Percentiles rank a stretch among this genome's conserved stretches.
phyloP scores from a whole-genome alignment of 2,797 vertebrate species.

The Tolypeutes matacus region DNA sequence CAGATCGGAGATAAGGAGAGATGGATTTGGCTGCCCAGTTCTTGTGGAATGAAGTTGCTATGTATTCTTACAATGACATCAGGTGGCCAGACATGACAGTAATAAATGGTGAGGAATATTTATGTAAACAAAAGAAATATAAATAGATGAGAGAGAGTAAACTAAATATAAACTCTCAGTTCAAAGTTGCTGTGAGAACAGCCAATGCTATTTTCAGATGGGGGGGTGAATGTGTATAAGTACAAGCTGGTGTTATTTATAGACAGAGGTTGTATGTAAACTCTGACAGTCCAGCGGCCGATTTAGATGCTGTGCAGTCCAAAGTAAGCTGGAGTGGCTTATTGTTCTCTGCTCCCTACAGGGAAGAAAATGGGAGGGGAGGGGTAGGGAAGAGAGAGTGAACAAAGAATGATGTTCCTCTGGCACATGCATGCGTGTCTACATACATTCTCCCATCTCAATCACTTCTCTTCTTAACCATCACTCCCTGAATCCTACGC shows the following conservation, averaged over 20 bases:
- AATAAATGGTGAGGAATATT: conserved; percentile 71
- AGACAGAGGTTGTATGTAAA: conserved; percentile 61
- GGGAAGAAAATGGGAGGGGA: not conserved
- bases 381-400: not conserved
- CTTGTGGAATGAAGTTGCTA: not conserved
- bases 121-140: conserved; percentile 79
- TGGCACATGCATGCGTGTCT: accelerated
- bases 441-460: accelerated
- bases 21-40: not conserved
- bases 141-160: conserved; percentile 80
- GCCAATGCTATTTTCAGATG: conserved; percentile 72
- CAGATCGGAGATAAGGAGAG: not conserved
- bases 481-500: accelerated
- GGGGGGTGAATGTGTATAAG: conserved; percentile 64
- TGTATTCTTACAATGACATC: conserved; percentile 64
- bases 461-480: not conserved
- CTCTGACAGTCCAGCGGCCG: not conserved
- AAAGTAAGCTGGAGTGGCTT: not conserved
- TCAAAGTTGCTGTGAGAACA: conserved; percentile 78
- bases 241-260: conserved; percentile 66
- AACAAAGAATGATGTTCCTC: not conserved
- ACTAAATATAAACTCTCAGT: conserved; percentile 76
- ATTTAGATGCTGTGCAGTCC: not conserved
- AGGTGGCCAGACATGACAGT: conserved; percentile 74
- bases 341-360: not conserved